phyloP scores from a whole-genome alignment of 2,888 invertebrate species.

The Limnephilus lunatus region DNA sequence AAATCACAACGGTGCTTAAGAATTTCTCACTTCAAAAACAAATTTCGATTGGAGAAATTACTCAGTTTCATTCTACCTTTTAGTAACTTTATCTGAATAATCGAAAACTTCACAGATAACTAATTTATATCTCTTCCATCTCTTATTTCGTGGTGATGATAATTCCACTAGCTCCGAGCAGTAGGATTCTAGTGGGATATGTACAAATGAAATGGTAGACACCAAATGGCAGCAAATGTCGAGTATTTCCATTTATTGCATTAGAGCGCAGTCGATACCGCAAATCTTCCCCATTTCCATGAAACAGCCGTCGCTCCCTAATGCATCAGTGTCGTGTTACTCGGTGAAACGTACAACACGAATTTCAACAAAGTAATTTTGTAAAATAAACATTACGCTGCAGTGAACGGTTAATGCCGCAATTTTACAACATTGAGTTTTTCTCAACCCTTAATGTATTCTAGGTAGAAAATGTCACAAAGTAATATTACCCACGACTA shows the following conservation, averaged over 20 bases:
- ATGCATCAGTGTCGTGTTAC: background rate
- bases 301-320: background rate
- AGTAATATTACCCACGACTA: background rate
- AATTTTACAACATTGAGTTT: background rate
- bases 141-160: background rate
- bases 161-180: background rate
- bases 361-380: background rate
- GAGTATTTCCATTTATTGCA: background rate
- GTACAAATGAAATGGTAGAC: background rate
- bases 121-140: background rate
- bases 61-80: background rate
- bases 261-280: background rate
- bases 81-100: background rate
- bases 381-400: background rate
- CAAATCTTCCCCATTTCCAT: background rate
- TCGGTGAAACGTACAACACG: background rate
- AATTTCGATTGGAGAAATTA: background rate
- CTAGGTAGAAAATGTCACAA: background rate
- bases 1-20: too few relatives aligned
- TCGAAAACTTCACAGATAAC: background rate
- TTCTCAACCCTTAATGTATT: background rate
- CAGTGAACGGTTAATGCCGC: background rate
- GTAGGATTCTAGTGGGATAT: background rate
- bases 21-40: too few relatives aligned
- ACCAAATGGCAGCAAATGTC: background rate